Percentiles rank a stretch among this genome's conserved stretches.
phyloP scores from a whole-genome alignment of 1,140 invertebrate genomes.

The Calephelis virginiensis region DNA sequence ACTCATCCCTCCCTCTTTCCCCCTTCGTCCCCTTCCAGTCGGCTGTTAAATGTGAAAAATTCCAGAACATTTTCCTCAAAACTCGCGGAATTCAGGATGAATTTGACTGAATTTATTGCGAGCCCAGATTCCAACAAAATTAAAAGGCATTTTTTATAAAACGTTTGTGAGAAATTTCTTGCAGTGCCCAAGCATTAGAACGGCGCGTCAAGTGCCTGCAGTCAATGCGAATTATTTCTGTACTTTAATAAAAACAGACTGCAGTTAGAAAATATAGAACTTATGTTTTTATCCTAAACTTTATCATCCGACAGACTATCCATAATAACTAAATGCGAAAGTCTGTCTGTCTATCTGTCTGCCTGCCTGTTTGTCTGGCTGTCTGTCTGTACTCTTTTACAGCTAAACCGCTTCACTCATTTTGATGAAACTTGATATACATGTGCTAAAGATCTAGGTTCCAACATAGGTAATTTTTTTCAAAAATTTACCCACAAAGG shows the following conservation, averaged over 20 bases:
- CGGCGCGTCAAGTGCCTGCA: background rate
- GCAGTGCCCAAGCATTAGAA: background rate
- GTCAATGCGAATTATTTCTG: background rate
- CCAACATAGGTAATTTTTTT: too few species aligned
- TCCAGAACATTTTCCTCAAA: conserved; percentile 15
- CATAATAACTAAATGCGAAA: too few species aligned
- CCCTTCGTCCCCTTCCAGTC: conserved; percentile 6
- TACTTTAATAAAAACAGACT: background rate
- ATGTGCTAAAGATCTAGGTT: too few species aligned
- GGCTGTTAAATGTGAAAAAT: conserved; percentile 14
- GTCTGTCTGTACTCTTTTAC: background rate
- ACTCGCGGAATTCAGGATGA: conserved; percentile 12
- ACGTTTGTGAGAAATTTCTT: conserved; percentile 1
- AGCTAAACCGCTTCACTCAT: background rate
- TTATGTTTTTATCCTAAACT: too few species aligned
- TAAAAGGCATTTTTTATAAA: conserved; percentile 17
- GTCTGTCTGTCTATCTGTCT: too few species aligned
- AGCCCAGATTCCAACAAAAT: conserved; percentile 14
- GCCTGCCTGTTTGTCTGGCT: background rate
- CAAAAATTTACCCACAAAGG: too few species aligned
- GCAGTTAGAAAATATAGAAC: too few species aligned
- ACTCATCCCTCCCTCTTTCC: conserved; percentile 3
- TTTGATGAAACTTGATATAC: too few species aligned
- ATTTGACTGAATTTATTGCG: conserved; percentile 16
- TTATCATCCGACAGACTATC: too few species aligned